A percentile compares a stretch with the other conserved stretches of the same genome.
Evolutionary conservation across 2,888 invertebrate genomes (phyloP).

Genomic region (Apamea epomidion): DNA sequence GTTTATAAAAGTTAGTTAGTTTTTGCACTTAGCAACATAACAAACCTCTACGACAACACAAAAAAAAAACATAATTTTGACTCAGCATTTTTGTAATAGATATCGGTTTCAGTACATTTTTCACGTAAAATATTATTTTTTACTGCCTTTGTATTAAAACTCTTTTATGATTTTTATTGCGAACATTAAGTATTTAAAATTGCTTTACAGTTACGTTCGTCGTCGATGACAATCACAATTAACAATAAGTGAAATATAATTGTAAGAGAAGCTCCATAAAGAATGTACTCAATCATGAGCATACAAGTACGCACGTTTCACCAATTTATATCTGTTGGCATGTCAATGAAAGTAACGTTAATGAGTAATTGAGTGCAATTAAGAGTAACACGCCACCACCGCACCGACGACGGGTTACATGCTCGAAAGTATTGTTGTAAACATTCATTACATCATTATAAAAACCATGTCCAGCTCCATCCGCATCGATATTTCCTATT

Average conservation of each 20-base stretch:
- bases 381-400: slow-evolving; percentile 58
- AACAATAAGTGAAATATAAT: slow-evolving; percentile 38
- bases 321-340: slow-evolving; percentile 64
- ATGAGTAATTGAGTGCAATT: slow-evolving; percentile 65
- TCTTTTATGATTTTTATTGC: not conserved
- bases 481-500: slow-evolving; percentile 15
- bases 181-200: not conserved
- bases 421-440: slow-evolving; percentile 41
- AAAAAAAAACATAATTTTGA: not conserved
- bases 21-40: not conserved
- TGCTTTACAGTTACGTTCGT: slow-evolving; percentile 4
- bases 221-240: slow-evolving; percentile 31
- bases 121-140: not conserved
- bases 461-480: slow-evolving; percentile 16
- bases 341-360: slow-evolving; percentile 62
- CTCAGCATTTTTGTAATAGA: not conserved
- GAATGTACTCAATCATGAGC: slow-evolving; percentile 48
- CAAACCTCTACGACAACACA: slow-evolving; percentile 12
- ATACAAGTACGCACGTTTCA: slow-evolving; percentile 60
- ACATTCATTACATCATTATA: slow-evolving; percentile 37
- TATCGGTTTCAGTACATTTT: not conserved
- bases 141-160: not conserved
- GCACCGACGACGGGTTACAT: slow-evolving; percentile 22
- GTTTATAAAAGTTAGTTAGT: slow-evolving; percentile 17
- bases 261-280: slow-evolving; percentile 45